phyloP scores from a whole-genome alignment of 2,113 vertebrate genomes.

The Ammodytes marinus region DNA sequence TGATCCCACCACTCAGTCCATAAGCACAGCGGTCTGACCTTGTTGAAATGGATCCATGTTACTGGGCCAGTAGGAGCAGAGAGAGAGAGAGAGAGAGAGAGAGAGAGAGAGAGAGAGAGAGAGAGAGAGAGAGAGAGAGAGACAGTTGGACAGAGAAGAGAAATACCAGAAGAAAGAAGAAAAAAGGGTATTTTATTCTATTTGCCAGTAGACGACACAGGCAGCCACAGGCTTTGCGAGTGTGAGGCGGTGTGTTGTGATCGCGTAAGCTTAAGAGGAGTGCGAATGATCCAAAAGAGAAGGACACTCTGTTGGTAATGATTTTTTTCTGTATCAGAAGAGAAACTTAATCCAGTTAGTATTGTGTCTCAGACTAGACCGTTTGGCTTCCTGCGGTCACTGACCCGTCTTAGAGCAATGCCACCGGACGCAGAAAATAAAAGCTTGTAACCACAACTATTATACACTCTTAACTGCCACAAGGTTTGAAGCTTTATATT shows the following conservation, averaged over 20 bases:
- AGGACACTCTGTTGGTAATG: constrained; percentile 33
- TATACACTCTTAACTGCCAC: not conserved
- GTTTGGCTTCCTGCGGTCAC: constrained; percentile 18
- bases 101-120: too few species aligned
- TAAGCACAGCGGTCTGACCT: constrained; percentile 56
- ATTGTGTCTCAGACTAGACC: constrained; percentile 34
- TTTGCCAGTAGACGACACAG: constrained; percentile 12
- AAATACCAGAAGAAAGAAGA: not conserved
- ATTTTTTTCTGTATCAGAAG: constrained; percentile 47
- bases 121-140: too few species aligned
- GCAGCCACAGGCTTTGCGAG: constrained; percentile 10
- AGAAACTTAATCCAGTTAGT: constrained; percentile 62
- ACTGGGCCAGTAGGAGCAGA: constrained; percentile 19
- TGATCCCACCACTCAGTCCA: constrained; percentile 53
- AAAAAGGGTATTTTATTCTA: constrained; percentile 3
- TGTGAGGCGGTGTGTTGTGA: constrained; percentile 6
- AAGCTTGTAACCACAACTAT: constrained; percentile 22
- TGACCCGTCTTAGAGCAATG: constrained; percentile 39
- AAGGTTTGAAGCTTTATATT: not conserved
- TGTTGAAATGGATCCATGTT: constrained; percentile 64
- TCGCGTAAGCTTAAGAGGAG: constrained; percentile 32
- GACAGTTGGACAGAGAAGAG: not conserved
- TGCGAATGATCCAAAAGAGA: constrained; percentile 28
- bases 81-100: not conserved
- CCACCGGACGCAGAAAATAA: constrained; percentile 1